phyloP scores from a whole-genome alignment of 2,113 vertebrate genomes.

The Alosa alosa region DNA sequence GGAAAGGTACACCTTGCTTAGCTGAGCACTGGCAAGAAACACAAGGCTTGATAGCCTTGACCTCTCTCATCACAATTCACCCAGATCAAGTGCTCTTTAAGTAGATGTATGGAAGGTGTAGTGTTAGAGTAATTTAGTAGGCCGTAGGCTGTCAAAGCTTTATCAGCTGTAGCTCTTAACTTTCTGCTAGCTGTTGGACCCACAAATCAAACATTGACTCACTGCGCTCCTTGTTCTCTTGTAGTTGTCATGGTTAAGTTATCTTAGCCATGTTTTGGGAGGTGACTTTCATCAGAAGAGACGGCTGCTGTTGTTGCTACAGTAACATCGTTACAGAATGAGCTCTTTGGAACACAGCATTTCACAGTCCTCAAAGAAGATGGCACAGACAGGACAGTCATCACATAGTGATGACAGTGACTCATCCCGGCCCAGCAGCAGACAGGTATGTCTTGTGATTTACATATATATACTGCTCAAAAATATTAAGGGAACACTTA shows the following conservation, averaged over 20 bases:
- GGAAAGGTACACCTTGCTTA: not conserved
- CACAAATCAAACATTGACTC: not conserved
- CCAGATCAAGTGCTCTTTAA: not conserved
- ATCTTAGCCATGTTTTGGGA: not conserved
- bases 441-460: slow-evolving; percentile 46
- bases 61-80: not conserved
- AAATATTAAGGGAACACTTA: too few relatives aligned
- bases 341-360: not conserved
- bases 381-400: slow-evolving; percentile 27
- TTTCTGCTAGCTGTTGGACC: not conserved
- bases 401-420: slow-evolving; percentile 66
- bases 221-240: not conserved
- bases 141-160: too few relatives aligned
- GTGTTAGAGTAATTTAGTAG: too few relatives aligned
- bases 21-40: not conserved
- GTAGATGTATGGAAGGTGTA: too few relatives aligned
- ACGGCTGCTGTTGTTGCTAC: not conserved
- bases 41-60: not conserved
- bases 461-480: not conserved
- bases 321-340: not conserved
- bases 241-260: not conserved
- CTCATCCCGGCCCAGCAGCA: slow-evolving; percentile 61
- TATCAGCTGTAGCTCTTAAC: not conserved
- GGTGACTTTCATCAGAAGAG: not conserved
- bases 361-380: not conserved